Percentiles rank a stretch among this genome's conserved stretches.
Conservation (phyloP, 2,113 vertebrate genomes). For the Rissa tridactyla region DNA sequence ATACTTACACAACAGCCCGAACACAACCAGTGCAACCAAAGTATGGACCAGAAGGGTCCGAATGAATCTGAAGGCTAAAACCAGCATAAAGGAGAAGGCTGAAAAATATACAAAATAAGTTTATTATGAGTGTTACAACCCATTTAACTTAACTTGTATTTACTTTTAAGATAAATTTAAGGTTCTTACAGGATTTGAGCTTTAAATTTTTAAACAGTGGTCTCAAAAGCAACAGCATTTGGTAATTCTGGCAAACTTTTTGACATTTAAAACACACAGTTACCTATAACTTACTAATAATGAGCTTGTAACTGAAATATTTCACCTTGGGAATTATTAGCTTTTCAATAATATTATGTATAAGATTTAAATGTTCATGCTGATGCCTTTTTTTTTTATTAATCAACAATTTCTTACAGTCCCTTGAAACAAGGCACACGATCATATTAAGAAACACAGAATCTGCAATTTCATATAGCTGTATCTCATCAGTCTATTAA, state of each 20-base stretch:
- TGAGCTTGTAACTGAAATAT: not conserved
- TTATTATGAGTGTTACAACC: not conserved
- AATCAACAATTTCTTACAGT: not conserved
- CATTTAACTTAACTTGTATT: not conserved
- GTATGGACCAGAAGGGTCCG: constrained; percentile 70
- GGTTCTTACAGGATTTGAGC: not conserved
- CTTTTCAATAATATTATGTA: not conserved
- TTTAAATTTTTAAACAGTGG: not conserved
- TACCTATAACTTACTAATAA: not conserved
- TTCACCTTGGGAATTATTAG: not conserved
- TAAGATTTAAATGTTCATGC: not conserved
- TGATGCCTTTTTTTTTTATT: not conserved
- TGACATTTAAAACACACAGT: not conserved
- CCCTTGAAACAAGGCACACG: not conserved
- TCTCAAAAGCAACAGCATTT: not conserved
- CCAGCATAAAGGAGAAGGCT: constrained; percentile 73
- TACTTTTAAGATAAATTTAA: not conserved
- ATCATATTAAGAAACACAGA: not conserved
- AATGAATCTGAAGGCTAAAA: constrained; percentile 74
- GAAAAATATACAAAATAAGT: constrained; percentile 19
- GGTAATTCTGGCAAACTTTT: not conserved
- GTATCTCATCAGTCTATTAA: not conserved
- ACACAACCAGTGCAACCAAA: constrained; percentile 72
- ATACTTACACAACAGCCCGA: constrained; percentile 80
- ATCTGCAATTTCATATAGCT: not conserved